A percentile compares a stretch with the other conserved stretches of the same genome.
phyloP scores from a whole-genome alignment of 2,888 invertebrate species.

The Arctia plantaginis region DNA sequence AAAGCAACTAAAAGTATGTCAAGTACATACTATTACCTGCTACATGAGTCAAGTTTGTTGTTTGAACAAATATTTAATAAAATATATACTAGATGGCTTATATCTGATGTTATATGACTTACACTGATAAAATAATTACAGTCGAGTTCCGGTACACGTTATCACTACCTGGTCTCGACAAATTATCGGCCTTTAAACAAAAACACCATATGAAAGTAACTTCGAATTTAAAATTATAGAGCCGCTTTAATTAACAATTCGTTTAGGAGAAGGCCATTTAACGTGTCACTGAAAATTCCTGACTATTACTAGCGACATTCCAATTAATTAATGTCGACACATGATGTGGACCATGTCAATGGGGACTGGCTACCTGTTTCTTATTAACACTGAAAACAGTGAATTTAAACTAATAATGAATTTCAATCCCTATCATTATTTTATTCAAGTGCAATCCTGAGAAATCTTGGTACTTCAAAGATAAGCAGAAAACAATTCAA shows the following conservation, averaged over 20 bases:
- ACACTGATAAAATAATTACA: slow-evolving; percentile 7
- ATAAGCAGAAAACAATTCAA: not conserved
- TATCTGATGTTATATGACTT: slow-evolving; percentile 6
- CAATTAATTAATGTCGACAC: slow-evolving; percentile 44
- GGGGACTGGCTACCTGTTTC: not conserved
- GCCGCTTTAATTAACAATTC: not conserved
- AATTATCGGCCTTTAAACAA: slow-evolving; percentile 14
- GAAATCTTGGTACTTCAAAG: not conserved
- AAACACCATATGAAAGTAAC: not conserved
- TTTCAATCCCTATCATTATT: not conserved
- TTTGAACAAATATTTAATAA: not conserved
- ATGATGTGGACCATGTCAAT: not conserved
- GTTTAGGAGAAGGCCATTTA: not conserved
- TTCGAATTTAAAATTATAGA: not conserved
- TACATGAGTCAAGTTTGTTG: not conserved
- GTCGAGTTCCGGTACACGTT: not conserved
- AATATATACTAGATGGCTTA: not conserved
- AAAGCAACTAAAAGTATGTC: not conserved
- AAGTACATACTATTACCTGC: not conserved
- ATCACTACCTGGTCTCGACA: not conserved
- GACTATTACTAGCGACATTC: slow-evolving; percentile 23
- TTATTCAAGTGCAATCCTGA: not conserved
- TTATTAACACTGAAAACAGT: not conserved
- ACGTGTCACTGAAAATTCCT: not conserved
- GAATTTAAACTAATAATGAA: too few relatives aligned